phyloP scores from a whole-genome alignment of 2,113 vertebrate genomes.

The Syngnathoides biaculeatus region DNA sequence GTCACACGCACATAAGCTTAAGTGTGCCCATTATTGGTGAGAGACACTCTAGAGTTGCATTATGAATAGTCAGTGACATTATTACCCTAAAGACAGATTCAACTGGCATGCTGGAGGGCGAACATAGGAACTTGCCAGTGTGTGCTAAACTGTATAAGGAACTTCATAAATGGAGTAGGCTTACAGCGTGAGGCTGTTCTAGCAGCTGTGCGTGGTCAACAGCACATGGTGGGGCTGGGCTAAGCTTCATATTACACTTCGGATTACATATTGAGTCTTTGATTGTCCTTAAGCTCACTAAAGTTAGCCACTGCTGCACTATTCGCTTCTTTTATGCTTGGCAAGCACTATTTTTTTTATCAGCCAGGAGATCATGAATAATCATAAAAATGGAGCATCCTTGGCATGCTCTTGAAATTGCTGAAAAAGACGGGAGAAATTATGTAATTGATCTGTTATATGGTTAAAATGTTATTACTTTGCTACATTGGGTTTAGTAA shows the following conservation, averaged over 20 bases:
- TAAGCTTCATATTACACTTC: slow-evolving; percentile 73
- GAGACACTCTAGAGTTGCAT: slow-evolving; percentile 64
- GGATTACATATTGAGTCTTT: slow-evolving; percentile 73
- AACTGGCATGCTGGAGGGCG: slow-evolving; percentile 40
- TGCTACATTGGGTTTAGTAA: neutral
- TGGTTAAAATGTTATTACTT: neutral
- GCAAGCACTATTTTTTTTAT: slow-evolving; percentile 4
- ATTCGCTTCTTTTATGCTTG: slow-evolving; percentile 38
- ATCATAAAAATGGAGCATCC: neutral
- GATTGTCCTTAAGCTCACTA: slow-evolving; percentile 73
- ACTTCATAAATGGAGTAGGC: slow-evolving; percentile 64
- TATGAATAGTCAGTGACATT: slow-evolving; percentile 66
- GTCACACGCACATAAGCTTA: slow-evolving; percentile 57
- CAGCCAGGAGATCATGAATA: neutral
- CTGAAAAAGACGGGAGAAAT: neutral
- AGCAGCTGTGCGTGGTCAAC: slow-evolving; percentile 59
- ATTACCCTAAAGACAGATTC: slow-evolving; percentile 59
- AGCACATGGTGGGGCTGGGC: slow-evolving; percentile 58
- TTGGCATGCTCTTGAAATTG: neutral
- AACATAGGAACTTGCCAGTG: slow-evolving; percentile 57
- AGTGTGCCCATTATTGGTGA: slow-evolving; percentile 56
- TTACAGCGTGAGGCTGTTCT: slow-evolving; percentile 40
- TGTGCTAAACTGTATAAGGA: slow-evolving; percentile 59
- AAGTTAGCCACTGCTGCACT: slow-evolving; percentile 64
- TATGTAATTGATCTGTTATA: neutral